Evolutionary conservation across 1,140 invertebrate species (phyloP), one percentile per base, ranked within the genome.

Genomic region (Octopus sinensis): DNA sequence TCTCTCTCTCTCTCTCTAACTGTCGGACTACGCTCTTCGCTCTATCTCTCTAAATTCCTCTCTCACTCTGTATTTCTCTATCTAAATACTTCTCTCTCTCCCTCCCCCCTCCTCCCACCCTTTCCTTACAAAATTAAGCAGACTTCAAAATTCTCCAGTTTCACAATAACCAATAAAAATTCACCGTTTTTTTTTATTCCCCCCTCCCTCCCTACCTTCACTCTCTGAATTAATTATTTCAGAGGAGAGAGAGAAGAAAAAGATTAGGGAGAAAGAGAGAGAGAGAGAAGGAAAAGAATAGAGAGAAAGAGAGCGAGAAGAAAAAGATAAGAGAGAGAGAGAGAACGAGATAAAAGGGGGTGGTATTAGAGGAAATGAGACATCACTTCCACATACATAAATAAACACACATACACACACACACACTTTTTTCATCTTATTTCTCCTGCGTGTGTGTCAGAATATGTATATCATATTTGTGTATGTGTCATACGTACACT

Each of bases 121-220:
- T 54, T 52, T 80, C 53, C n/a, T 54, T 80, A 43, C 30, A 43
- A 43, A 43, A 43, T 43, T 43, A 43, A 43, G 30, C 30, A 43
- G 30, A 43, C 30, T 43, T 43, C 30, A 43, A 43, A 43, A 43
- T 43, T 43, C 30, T 43, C 30, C 30, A 43, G 76, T 71, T 80
- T 79, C 54, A 83, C 77, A 30, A 81, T 81, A 13, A 79, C 80
- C 23, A 82, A 81, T 5, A 80, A 84, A 12, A 80, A 43, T 13
- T 81, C 82, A 43, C 77, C 54, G 54, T 85, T 81, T 62, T 81
- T 83, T 54, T 81, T 62, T 85, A 83, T 23, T 54, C 13, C 81
- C 79, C 81, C 62, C 79, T 54, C 4, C 79, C 17, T 43, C 83
- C 52, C 54, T 83, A 79, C 6, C 82, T 54, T 23, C 83, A 79